Evolutionary conservation across 2,888 invertebrate species (phyloP).

Genomic region (Ramazzottius varieornatus): DNA sequence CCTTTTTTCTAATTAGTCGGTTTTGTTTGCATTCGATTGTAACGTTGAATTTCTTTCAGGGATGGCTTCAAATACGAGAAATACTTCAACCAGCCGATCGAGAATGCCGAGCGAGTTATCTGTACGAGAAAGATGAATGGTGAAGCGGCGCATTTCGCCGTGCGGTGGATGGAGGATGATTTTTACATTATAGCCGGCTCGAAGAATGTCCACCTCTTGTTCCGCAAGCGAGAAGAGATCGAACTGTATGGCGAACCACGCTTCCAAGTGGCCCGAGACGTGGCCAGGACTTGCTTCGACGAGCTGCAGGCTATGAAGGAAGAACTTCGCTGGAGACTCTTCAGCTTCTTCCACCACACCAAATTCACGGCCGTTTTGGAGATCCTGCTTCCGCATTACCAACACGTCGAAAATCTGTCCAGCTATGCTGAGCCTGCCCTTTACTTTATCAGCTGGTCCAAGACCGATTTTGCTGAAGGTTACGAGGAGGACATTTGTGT

Average conservation of each 20-base stretch:
- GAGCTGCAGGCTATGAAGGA: constrained; percentile 14
- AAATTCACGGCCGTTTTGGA: constrained; percentile 23
- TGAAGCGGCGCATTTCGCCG: constrained; percentile 25
- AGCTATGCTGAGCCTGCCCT: constrained; percentile 17
- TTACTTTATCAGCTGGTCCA: constrained; percentile 20
- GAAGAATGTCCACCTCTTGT: constrained; percentile 25
- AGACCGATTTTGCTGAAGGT: constrained; percentile 13
- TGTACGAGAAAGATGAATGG: constrained; percentile 22
- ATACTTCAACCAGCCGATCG: constrained; percentile 18
- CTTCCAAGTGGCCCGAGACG: constrained; percentile 20
- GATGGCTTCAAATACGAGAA: constrained; percentile 21
- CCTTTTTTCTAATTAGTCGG: too few relatives aligned
- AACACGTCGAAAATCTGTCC: constrained; percentile 24
- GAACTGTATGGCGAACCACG: constrained; percentile 15
- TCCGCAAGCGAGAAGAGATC: constrained; percentile 17
- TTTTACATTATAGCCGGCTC: constrained; percentile 23
- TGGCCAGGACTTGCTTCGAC: constrained; percentile 16
- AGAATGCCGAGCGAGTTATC: constrained; percentile 11
- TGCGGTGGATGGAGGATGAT: constrained; percentile 16
- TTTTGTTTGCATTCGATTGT: too few relatives aligned
- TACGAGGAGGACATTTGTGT: constrained; percentile 14
- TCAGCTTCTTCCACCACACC: constrained; percentile 10
- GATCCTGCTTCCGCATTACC: constrained; percentile 22
- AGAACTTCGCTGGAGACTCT: constrained; percentile 9
- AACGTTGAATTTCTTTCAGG: too few relatives aligned